Evolutionary conservation across 2,888 invertebrate genomes (phyloP).

Genomic region (Drosophila emarginata): DNA sequence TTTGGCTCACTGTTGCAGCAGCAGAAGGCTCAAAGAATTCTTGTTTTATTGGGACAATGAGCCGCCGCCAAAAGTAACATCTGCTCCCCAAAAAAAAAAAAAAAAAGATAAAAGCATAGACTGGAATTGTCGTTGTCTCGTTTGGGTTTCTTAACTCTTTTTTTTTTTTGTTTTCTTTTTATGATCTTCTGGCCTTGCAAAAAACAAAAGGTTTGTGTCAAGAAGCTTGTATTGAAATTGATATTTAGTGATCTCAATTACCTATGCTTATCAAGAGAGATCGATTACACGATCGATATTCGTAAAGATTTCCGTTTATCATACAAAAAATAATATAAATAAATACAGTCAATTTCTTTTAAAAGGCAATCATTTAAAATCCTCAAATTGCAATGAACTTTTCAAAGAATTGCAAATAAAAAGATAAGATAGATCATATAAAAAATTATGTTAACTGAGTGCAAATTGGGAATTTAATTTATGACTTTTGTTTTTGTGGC

Average conservation of each 20-base stretch:
- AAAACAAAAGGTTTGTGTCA: background rate
- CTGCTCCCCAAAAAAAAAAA: constrained; percentile 58
- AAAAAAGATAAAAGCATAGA: constrained; percentile 38
- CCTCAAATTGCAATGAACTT: too few species aligned
- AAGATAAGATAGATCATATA: too few species aligned
- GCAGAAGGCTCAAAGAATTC: constrained; percentile 46
- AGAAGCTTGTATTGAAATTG: background rate
- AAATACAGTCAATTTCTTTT: too few species aligned
- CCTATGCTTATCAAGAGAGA: background rate
- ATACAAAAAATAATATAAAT: too few species aligned
- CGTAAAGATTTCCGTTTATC: too few species aligned
- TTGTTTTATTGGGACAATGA: constrained; percentile 35
- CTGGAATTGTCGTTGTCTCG: constrained; percentile 55
- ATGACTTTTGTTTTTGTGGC: too few species aligned
- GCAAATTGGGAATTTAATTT: too few species aligned
- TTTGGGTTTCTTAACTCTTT: constrained; percentile 14
- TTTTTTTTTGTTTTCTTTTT: constrained; percentile 27
- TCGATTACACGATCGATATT: too few species aligned
- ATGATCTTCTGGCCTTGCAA: background rate
- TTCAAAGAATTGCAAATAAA: too few species aligned
- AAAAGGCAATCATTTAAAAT: too few species aligned
- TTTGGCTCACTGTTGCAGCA: constrained; percentile 31
- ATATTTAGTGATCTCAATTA: background rate
- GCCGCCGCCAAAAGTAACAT: constrained; percentile 59
- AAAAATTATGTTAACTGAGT: too few species aligned